Evolutionary conservation across 2,797 vertebrate species (phyloP).

Genomic region (Megalops cyprinoides): DNA sequence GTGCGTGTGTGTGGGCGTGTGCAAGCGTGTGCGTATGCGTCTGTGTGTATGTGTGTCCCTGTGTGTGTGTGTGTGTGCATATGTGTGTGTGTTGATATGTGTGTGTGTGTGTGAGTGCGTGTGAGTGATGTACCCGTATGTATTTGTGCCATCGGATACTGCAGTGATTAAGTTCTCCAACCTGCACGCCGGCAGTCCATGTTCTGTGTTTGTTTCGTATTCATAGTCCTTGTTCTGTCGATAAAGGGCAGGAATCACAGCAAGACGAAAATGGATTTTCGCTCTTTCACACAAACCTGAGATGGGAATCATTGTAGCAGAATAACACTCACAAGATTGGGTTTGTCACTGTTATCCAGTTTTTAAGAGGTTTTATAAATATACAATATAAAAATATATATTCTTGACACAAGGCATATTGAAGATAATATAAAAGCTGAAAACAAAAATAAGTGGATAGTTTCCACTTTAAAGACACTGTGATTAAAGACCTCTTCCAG

Average conservation of each 20-base stretch:
- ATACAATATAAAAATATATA: constrained; percentile 20
- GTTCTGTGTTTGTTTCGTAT: constrained; percentile 15
- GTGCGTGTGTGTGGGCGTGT: background rate
- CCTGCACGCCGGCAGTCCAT: background rate
- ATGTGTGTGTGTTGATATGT: background rate
- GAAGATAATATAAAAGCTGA: constrained; percentile 3
- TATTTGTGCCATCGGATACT: background rate
- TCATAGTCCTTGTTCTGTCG: constrained; percentile 20
- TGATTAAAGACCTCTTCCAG: constrained; percentile 10
- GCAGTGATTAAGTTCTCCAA: background rate
- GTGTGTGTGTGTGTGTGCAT: background rate
- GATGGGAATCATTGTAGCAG: constrained; percentile 60
- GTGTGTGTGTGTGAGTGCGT: constrained; percentile 7
- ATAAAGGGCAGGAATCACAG: constrained; percentile 18
- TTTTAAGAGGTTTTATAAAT: constrained; percentile 10
- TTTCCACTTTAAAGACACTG: no score
- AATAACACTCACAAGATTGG: constrained; percentile 61
- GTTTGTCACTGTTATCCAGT: constrained; percentile 28
- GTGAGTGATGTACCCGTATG: background rate
- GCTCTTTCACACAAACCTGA: constrained; percentile 48
- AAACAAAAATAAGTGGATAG: constrained; percentile 17
- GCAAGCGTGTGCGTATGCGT: background rate
- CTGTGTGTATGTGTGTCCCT: background rate
- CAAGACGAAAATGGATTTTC: constrained; percentile 60
- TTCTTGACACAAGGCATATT: background rate